A percentile compares a stretch with the other conserved stretches of the same genome.
Conservation (phyloP, 2,797 vertebrate species). For the Siniperca obscura region DNA sequence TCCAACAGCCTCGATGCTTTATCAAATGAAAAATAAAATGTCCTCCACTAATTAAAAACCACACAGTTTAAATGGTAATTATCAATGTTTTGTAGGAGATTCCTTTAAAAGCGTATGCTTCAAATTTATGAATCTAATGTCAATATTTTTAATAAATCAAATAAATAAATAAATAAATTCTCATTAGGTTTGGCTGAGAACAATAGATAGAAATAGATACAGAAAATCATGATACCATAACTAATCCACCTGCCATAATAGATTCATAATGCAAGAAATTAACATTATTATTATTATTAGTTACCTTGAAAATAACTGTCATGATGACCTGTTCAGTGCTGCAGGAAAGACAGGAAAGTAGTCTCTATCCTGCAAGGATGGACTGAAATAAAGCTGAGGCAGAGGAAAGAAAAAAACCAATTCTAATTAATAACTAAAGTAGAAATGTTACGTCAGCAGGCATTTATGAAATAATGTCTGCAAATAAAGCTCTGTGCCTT, state of each 20-base stretch:
- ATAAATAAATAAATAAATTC: background rate
- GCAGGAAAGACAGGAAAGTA: slow-evolving; percentile 22
- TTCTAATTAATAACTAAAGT: slow-evolving; percentile 16
- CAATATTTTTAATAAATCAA: slow-evolving; percentile 7
- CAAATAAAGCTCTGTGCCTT: slow-evolving; percentile 56
- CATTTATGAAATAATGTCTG: slow-evolving; percentile 31
- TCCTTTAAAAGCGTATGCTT: background rate
- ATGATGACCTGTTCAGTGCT: slow-evolving; percentile 33
- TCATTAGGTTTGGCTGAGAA: background rate
- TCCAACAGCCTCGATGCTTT: background rate
- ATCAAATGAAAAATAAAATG: background rate
- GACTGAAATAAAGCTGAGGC: slow-evolving; percentile 43
- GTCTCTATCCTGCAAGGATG: slow-evolving; percentile 15
- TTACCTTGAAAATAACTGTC: slow-evolving; percentile 34
- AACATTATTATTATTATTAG: background rate
- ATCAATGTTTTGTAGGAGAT: slow-evolving; percentile 15
- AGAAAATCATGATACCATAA: background rate
- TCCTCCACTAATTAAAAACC: background rate
- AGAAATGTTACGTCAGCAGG: slow-evolving; percentile 31
- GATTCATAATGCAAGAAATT: slow-evolving; percentile 16
- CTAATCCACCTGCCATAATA: background rate
- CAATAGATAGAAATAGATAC: background rate
- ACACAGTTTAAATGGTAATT: slow-evolving; percentile 10
- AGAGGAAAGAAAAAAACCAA: slow-evolving; percentile 21
- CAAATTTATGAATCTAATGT: slow-evolving; percentile 16